These are phyloP conservation scores for Takifugu rubripes DNA, from an alignment of 2,797 vertebrate genomes.

Conservation along the genomic window DNA sequence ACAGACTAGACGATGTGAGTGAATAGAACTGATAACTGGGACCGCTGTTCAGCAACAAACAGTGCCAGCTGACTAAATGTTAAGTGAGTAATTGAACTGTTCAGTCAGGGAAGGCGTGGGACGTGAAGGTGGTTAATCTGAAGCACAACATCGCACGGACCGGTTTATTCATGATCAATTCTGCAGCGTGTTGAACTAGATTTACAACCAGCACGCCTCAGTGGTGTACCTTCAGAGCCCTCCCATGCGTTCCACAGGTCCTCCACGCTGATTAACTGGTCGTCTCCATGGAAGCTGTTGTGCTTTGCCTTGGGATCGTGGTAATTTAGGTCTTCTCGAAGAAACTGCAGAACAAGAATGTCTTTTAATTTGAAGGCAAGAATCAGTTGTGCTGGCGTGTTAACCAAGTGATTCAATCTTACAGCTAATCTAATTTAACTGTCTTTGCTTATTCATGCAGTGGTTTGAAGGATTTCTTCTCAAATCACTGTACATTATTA, in stretches of 20 bases:
- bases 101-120: conserved; percentile 11
- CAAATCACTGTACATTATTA: too few relatives aligned
- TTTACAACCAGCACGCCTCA: not conserved
- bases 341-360: conserved; percentile 77
- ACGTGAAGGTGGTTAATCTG: not conserved
- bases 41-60: conserved; percentile 33
- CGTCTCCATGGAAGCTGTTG: conserved; percentile 95
- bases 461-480: too few relatives aligned
- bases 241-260: conserved; percentile 98
- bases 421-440: too few relatives aligned
- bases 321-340: conserved; percentile 96
- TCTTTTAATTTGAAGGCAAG: not conserved
- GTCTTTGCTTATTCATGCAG: too few relatives aligned
- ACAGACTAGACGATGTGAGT: conserved; percentile 53
- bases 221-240: conserved; percentile 85
- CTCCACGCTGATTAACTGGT: conserved; percentile 97
- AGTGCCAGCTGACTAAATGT: not conserved
- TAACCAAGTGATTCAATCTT: too few relatives aligned
- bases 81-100: conserved; percentile 11
- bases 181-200: conserved; percentile 6
- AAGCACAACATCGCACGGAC: too few relatives aligned
- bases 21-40: conserved; percentile 36
- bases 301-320: conserved; percentile 97
- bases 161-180: too few relatives aligned
- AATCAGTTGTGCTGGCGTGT: too few relatives aligned